Evolutionary conservation across 2,113 vertebrate species (phyloP).

Genomic region (Poeciliopsis retropinna): DNA sequence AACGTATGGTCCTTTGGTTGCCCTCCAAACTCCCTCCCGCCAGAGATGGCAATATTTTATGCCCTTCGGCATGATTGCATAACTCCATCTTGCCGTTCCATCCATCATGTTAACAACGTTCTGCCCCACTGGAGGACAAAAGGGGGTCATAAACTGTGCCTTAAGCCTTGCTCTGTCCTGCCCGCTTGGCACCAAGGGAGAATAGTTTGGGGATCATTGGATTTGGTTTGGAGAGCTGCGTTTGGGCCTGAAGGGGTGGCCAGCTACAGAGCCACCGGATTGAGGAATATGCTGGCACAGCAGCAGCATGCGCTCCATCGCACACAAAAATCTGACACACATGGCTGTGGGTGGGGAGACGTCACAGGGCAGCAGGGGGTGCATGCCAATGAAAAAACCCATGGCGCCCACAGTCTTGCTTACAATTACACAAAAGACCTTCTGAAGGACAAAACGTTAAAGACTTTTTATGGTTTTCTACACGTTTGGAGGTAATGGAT

Average conservation of each 20-base stretch:
- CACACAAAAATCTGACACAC: conserved; percentile 38
- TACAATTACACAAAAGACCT: conserved; percentile 64
- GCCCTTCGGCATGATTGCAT: conserved; percentile 26
- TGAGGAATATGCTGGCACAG: conserved; percentile 75
- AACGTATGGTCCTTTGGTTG: conserved; percentile 40
- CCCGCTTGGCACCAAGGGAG: conserved; percentile 49
- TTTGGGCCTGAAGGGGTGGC: conserved; percentile 48
- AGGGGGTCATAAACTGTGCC: conserved; percentile 53
- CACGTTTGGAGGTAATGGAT: conserved; percentile 42
- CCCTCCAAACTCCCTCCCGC: conserved; percentile 39
- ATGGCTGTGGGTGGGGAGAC: conserved; percentile 25
- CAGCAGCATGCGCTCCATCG: conserved; percentile 43
- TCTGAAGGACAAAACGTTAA: conserved; percentile 65
- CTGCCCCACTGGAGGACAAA: conserved; percentile 47
- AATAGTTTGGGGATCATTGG: conserved; percentile 40
- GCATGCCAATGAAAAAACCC: conserved; percentile 41
- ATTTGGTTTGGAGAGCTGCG: conserved; percentile 31
- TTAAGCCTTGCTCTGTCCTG: conserved; percentile 39
- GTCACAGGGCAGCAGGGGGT: conserved; percentile 27
- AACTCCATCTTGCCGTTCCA: conserved; percentile 30
- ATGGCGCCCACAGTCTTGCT: conserved; percentile 32
- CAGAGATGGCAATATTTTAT: conserved; percentile 39
- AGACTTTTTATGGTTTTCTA: conserved; percentile 22
- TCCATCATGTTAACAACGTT: conserved; percentile 65
- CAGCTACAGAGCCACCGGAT: conserved; percentile 39